A percentile compares a stretch with the other conserved stretches of the same genome.
phyloP scores from a whole-genome alignment of 1,140 invertebrate species.

The Drosophila tsacasi region DNA sequence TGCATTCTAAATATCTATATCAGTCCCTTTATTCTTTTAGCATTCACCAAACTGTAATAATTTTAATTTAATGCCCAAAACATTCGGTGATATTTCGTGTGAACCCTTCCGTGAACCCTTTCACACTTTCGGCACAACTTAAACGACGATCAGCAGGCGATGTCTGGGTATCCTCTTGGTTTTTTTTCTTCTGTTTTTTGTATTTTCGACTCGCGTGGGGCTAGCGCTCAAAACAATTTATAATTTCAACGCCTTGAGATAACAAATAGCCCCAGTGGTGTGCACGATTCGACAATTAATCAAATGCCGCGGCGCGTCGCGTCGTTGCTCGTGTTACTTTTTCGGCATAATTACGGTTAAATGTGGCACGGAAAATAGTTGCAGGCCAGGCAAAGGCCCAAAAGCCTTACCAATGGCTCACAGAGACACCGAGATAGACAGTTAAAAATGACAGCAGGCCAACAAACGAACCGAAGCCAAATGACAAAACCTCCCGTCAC shows the following conservation, averaged over 20 bases:
- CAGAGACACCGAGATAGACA: conserved; percentile 62
- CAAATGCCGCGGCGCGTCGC: conserved; percentile 66
- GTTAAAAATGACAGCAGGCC: conserved; percentile 77
- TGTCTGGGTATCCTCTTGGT: conserved; percentile 26
- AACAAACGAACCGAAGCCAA: conserved; percentile 64
- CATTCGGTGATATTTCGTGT: conserved; percentile 62
- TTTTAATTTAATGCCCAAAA: conserved; percentile 15
- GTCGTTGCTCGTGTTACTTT: conserved; percentile 79
- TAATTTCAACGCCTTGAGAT: conserved; percentile 84
- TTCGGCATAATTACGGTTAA: conserved; percentile 81
- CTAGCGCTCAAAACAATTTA: conserved; percentile 80
- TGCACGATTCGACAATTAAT: conserved; percentile 83
- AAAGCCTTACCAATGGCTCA: conserved; percentile 33
- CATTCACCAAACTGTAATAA: not conserved
- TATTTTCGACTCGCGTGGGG: conserved; percentile 48
- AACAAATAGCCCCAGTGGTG: conserved; percentile 80
- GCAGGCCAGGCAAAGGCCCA: conserved; percentile 40
- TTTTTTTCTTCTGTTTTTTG: not conserved
- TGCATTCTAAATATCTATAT: too few species aligned
- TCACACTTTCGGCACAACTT: conserved; percentile 66
- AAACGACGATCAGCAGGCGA: conserved; percentile 42
- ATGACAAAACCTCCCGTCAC: conserved; percentile 50
- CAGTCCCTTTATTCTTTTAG: too few species aligned
- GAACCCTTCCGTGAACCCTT: conserved; percentile 75
- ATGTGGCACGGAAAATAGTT: conserved; percentile 68